Percentiles rank a stretch among this genome's conserved stretches.
phyloP scores from a whole-genome alignment of 2,797 vertebrate species.

The Poecilia velifera region DNA sequence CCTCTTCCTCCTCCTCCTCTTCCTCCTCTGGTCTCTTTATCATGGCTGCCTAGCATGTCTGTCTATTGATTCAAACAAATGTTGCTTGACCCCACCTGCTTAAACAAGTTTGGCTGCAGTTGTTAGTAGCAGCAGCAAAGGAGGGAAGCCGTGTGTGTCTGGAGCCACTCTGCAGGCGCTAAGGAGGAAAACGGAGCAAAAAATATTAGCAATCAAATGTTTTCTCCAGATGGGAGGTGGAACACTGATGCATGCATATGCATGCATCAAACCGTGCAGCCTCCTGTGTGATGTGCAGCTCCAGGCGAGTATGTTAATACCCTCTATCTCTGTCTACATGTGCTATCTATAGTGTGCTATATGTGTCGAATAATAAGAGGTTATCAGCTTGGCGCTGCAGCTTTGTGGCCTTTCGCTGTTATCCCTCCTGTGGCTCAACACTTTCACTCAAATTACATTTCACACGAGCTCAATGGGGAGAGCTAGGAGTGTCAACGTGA shows the following conservation, averaged over 20 bases:
- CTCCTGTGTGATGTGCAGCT: not conserved
- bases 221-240: constrained; percentile 29
- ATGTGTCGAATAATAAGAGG: constrained; percentile 14
- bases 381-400: constrained; percentile 20
- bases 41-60: constrained; percentile 61
- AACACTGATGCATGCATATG: not conserved
- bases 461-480: constrained; percentile 7
- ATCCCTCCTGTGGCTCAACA: constrained; percentile 30
- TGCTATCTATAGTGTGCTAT: constrained; percentile 12
- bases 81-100: constrained; percentile 68
- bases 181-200: constrained; percentile 44
- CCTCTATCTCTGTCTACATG: constrained; percentile 10
- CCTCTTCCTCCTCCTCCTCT: not conserved
- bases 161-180: constrained; percentile 19
- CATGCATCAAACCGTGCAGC: not conserved
- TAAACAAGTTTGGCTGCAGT: constrained; percentile 69
- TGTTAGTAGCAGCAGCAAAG: constrained; percentile 39
- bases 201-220: constrained; percentile 49
- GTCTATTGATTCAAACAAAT: constrained; percentile 72
- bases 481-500: not conserved
- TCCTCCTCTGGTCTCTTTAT: constrained; percentile 41
- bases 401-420: constrained; percentile 22
- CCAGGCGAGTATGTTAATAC: constrained; percentile 4
- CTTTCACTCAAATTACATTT: constrained; percentile 38
- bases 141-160: constrained; percentile 16